A percentile compares a stretch with the other conserved stretches of the same genome.
Evolutionary conservation across 2,888 invertebrate genomes (phyloP).

Genomic region (Dusona sp.): DNA sequence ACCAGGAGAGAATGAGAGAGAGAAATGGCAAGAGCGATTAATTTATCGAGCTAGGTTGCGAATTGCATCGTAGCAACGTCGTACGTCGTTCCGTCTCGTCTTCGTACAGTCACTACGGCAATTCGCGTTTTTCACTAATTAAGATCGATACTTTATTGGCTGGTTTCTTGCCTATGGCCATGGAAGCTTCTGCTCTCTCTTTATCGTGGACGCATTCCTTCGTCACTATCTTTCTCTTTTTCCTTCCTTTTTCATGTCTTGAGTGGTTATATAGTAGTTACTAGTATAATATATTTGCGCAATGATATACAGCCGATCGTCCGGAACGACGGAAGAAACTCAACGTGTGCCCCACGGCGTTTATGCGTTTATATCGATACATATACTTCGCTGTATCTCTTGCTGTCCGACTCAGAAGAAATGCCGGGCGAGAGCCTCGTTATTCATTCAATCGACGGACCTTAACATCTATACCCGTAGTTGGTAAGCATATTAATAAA

Average conservation of each 20-base stretch:
- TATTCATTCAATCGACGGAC: constrained; percentile 67
- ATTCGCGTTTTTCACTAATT: constrained; percentile 69
- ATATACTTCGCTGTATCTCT: constrained; percentile 27
- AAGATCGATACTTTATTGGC: constrained; percentile 70
- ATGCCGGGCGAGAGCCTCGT: constrained; percentile 54
- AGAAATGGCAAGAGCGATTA: constrained; percentile 49
- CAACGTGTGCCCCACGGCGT: constrained; percentile 50
- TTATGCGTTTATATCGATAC: constrained; percentile 42
- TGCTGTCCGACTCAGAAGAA: constrained; percentile 34
- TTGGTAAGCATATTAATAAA: constrained; percentile 65
- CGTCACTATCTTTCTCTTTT: neutral
- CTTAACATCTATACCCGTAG: constrained; percentile 58
- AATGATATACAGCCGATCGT: constrained; percentile 61
- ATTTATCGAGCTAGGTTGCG: constrained; percentile 66
- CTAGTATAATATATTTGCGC: constrained; percentile 54
- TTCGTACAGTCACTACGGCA: constrained; percentile 46
- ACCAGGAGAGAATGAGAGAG: constrained; percentile 37
- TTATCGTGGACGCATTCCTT: constrained; percentile 13
- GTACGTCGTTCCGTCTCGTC: constrained; percentile 61
- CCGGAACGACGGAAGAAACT: constrained; percentile 62
- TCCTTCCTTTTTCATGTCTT: constrained; percentile 9
- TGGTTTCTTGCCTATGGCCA: constrained; percentile 42
- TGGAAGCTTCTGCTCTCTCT: constrained; percentile 9
- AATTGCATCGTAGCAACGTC: constrained; percentile 43
- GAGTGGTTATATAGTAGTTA: constrained; percentile 45